phyloP scores from a whole-genome alignment of 2,888 invertebrate genomes.

The Himalopsyche japonica region DNA sequence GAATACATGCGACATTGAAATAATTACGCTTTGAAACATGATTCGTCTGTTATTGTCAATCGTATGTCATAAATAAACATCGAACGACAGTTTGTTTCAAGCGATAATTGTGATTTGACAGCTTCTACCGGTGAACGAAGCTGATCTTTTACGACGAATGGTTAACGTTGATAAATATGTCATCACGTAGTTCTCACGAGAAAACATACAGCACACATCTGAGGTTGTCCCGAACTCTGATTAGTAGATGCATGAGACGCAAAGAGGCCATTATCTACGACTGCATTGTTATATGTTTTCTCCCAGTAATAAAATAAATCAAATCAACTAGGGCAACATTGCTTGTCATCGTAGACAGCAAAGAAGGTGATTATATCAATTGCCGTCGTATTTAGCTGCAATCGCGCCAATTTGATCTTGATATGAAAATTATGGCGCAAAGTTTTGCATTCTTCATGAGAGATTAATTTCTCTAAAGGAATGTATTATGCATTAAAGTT shows the following conservation, averaged over 20 bases:
- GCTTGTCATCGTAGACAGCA: background rate
- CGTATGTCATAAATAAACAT: background rate
- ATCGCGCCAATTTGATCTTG: background rate
- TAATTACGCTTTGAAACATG: no score
- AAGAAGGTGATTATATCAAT: background rate
- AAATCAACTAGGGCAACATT: background rate
- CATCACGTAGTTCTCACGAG: background rate
- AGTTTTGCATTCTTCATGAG: background rate
- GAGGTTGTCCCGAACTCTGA: background rate
- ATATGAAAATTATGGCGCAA: background rate
- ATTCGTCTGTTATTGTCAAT: no score
- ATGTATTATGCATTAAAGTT: background rate
- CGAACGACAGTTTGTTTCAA: background rate
- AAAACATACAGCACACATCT: background rate
- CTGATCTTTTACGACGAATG: background rate
- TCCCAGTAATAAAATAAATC: background rate
- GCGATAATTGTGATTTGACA: background rate
- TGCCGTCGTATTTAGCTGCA: background rate
- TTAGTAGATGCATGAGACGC: background rate
- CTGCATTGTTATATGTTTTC: background rate
- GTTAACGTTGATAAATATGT: background rate
- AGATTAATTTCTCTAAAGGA: background rate
- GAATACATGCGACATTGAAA: no score
- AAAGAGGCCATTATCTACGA: background rate
- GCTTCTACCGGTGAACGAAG: background rate